A percentile compares a stretch with the other conserved stretches of the same genome.
Evolutionary conservation across 2,113 vertebrate genomes (phyloP).

Genomic region (Ctenomys sociabilis): DNA sequence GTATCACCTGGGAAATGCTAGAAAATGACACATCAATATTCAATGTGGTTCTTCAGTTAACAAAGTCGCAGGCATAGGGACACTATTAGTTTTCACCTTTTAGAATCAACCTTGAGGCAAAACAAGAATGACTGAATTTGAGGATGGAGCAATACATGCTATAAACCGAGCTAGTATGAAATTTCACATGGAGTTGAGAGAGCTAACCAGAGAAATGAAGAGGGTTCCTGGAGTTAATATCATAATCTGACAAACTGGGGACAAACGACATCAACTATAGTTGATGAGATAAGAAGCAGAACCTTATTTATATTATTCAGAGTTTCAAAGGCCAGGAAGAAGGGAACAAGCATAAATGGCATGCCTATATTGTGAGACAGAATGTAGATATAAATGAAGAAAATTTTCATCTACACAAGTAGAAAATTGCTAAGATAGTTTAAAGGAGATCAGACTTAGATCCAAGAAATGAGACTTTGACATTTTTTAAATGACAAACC

Average conservation of each 20-base stretch:
- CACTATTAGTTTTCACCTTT: neutral
- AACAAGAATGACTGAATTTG: neutral
- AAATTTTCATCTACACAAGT: neutral
- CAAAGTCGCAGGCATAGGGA: neutral
- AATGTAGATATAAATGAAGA: neutral
- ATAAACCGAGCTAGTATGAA: neutral
- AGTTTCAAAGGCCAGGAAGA: neutral
- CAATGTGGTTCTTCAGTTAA: neutral
- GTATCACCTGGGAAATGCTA: neutral
- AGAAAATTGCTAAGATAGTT: neutral
- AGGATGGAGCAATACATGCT: neutral
- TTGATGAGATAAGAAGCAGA: neutral
- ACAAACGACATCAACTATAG: neutral
- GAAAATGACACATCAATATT: neutral
- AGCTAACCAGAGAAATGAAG: neutral
- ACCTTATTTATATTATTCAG: neutral
- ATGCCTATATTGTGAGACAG: neutral
- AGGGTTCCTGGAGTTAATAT: neutral
- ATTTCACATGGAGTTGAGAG: neutral
- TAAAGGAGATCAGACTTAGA: neutral
- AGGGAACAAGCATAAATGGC: neutral
- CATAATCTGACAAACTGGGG: neutral
- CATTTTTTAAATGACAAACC: neutral
- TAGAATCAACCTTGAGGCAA: neutral
- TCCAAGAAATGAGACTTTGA: neutral